Conservation (phyloP, 2,113 vertebrate species). For the Myrmophylax atrothorax region DNA sequence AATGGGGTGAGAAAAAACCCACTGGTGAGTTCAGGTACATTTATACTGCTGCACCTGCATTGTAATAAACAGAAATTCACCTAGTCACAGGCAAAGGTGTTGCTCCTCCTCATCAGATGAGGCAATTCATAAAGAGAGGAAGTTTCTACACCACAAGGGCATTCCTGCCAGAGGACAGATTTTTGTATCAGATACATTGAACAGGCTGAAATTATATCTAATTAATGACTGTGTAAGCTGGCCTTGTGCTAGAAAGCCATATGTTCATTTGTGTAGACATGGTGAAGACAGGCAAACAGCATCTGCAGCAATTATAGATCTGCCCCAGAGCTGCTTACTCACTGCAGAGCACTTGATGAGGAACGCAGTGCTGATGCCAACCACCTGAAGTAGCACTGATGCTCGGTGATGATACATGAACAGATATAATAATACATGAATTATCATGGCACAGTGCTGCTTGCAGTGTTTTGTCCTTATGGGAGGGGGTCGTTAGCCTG, state of each 20-base stretch:
- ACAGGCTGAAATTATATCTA: conserved; percentile 35
- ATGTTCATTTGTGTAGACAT: conserved; percentile 23
- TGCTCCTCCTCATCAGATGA: neutral
- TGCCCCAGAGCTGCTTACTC: conserved; percentile 48
- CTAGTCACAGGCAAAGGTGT: neutral
- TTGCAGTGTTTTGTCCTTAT: neutral
- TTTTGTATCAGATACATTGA: neutral
- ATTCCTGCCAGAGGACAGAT: neutral
- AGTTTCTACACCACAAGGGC: neutral
- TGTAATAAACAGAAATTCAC: neutral
- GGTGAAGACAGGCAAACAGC: conserved; percentile 22
- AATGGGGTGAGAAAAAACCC: neutral
- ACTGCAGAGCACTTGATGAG: neutral
- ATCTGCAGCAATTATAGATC: conserved; percentile 26
- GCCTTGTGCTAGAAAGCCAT: conserved; percentile 31
- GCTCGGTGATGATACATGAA: neutral
- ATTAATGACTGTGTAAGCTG: conserved; percentile 27
- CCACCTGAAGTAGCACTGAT: neutral
- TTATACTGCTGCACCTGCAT: neutral
- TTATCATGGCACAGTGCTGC: neutral
- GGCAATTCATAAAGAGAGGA: neutral
- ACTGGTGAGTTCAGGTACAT: neutral
- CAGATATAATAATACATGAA: neutral
- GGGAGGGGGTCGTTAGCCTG: neutral
- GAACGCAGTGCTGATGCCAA: neutral